Conservation (phyloP, 2,797 vertebrate species). For the Halcyon chelicuti region DNA sequence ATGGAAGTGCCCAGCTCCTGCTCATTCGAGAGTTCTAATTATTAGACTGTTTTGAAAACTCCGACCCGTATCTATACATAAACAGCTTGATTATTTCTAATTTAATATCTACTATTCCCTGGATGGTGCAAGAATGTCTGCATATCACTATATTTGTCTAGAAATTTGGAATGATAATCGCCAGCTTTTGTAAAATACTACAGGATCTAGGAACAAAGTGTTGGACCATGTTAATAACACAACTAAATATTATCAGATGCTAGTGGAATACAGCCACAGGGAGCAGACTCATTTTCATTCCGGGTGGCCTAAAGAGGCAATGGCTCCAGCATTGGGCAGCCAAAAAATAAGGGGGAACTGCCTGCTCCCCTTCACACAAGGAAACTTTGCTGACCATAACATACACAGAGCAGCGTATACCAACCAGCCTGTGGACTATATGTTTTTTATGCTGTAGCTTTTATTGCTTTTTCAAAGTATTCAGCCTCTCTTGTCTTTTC, state of each 20-base stretch:
- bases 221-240: background rate
- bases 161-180: background rate
- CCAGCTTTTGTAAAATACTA: background rate
- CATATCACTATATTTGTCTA: background rate
- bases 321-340: background rate
- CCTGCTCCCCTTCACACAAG: background rate
- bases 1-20: background rate
- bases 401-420: background rate
- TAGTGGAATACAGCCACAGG: background rate
- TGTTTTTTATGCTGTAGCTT: background rate
- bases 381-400: background rate
- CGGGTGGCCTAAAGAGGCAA: background rate
- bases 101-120: background rate
- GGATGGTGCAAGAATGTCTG: background rate
- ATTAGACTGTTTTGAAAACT: background rate
- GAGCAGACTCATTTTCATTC: background rate
- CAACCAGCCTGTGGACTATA: background rate
- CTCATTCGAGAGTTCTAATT: background rate
- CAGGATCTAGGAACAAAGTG: background rate
- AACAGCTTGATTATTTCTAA: background rate
- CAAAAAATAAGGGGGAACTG: background rate
- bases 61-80: background rate
- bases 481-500: background rate
- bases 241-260: background rate
- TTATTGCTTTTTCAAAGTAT: background rate